Evolutionary conservation across 2,113 vertebrate genomes (phyloP).

Genomic region (Tachuris rubrigastra): DNA sequence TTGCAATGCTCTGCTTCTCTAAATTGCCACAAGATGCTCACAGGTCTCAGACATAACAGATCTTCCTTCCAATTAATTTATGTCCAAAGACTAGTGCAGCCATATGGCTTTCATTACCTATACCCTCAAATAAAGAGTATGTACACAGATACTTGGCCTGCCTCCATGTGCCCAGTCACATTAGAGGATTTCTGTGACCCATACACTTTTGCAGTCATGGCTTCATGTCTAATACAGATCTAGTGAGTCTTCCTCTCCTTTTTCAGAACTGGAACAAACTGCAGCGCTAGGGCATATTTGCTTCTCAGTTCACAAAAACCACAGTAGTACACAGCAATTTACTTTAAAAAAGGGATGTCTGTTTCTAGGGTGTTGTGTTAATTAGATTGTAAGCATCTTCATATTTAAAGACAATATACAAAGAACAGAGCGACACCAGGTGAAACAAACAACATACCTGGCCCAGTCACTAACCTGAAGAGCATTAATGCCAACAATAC

Average conservation of each 20-base stretch:
- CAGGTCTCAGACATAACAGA: neutral
- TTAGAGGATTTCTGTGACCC: neutral
- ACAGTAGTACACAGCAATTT: neutral
- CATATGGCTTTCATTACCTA: neutral
- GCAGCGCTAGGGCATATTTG: neutral
- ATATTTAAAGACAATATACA: neutral
- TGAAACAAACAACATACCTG: neutral
- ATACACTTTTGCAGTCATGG: neutral
- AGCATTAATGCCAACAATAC: neutral
- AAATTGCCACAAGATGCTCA: neutral
- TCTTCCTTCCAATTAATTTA: neutral
- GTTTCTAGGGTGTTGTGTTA: neutral
- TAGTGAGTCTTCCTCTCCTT: neutral
- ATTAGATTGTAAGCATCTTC: neutral
- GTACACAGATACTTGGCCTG: neutral
- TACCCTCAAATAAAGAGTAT: no score
- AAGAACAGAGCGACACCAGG: neutral
- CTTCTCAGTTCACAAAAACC: neutral
- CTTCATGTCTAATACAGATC: neutral
- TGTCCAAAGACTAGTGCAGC: neutral
- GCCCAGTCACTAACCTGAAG: neutral
- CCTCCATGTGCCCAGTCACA: fast-evolving
- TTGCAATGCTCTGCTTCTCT: neutral
- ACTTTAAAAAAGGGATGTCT: fast-evolving
- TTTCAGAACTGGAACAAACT: neutral